Evolutionary conservation across 2,797 vertebrate genomes (phyloP).

Genomic region (Leptoclinus maculatus): DNA sequence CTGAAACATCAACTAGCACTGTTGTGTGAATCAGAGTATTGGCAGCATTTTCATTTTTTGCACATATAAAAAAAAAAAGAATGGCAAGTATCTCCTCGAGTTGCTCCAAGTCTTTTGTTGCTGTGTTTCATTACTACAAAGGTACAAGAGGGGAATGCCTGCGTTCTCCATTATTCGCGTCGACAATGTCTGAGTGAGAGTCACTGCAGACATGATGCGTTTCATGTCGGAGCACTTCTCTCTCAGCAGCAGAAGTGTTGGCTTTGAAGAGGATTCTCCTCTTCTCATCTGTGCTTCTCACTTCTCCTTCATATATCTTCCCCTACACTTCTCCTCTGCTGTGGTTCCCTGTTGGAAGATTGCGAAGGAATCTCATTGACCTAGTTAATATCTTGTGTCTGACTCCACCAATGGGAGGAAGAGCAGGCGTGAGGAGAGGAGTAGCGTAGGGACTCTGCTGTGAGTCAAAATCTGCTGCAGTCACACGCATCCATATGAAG

Average conservation of each 20-base stretch:
- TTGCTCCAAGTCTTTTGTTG: neutral
- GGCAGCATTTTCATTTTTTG: neutral
- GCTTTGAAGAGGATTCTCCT: conserved; percentile 41
- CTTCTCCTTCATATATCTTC: conserved; percentile 1
- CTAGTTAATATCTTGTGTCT: conserved; percentile 79
- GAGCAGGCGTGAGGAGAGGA: conserved; percentile 57
- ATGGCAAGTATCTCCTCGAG: neutral
- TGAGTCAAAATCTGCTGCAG: conserved; percentile 72
- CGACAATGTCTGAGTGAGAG: conserved; percentile 10
- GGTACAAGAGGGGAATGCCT: conserved; percentile 24
- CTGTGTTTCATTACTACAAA: conserved; percentile 26
- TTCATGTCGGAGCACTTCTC: conserved; percentile 33
- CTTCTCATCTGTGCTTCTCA: conserved; percentile 29
- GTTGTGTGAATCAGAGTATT: neutral
- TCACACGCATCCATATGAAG: conserved; percentile 68
- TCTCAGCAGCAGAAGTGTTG: conserved; percentile 6
- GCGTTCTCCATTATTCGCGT: conserved; percentile 19
- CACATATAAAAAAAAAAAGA: neutral
- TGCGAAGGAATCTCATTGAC: conserved; percentile 84
- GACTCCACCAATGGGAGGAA: conserved; percentile 65
- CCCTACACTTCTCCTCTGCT: conserved; percentile 25
- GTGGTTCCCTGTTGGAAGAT: conserved; percentile 54
- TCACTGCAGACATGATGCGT: conserved; percentile 29
- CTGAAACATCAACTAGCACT: neutral
- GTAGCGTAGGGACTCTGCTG: conserved; percentile 54